phyloP scores from a whole-genome alignment of 2,888 invertebrate genomes.

The Temnothorax ravouxi region DNA sequence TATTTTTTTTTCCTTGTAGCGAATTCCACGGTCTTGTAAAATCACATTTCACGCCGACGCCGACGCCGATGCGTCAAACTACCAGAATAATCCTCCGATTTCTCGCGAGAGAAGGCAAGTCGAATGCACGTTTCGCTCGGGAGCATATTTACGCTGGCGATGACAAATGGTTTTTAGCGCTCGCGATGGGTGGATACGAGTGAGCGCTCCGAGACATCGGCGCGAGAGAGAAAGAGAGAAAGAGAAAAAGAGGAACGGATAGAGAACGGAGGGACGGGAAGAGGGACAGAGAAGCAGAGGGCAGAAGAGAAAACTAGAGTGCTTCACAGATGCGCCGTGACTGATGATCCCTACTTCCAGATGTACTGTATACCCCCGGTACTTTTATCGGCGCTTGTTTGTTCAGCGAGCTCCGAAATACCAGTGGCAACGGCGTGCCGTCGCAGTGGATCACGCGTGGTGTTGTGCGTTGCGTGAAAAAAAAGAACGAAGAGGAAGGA shows the following conservation, averaged over 20 bases:
- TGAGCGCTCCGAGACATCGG: slow-evolving; percentile 65
- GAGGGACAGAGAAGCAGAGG: slow-evolving; percentile 55
- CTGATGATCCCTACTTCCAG: slow-evolving; percentile 86
- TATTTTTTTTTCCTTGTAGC: not conserved
- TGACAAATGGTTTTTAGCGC: slow-evolving; percentile 85
- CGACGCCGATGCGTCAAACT: slow-evolving; percentile 7
- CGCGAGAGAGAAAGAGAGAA: not conserved
- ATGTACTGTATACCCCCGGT: slow-evolving; percentile 82
- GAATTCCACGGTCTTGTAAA: not conserved
- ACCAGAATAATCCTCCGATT: slow-evolving; percentile 50
- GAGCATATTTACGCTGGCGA: slow-evolving; percentile 83
- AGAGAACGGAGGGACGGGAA: slow-evolving; percentile 3
- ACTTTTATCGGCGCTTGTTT: slow-evolving; percentile 86
- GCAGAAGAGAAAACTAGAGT: slow-evolving; percentile 73
- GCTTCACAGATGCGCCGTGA: slow-evolving; percentile 85
- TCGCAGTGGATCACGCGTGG: slow-evolving; percentile 70
- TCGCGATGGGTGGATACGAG: slow-evolving; percentile 65
- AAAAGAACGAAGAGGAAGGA: slow-evolving; percentile 2
- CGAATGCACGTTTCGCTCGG: slow-evolving; percentile 74
- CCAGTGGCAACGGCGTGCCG: slow-evolving; percentile 76
- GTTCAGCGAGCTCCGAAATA: slow-evolving; percentile 82
- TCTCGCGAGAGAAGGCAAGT: slow-evolving; percentile 60
- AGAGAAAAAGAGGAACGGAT: slow-evolving; percentile 40
- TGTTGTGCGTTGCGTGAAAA: slow-evolving; percentile 33
- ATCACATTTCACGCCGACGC: slow-evolving; percentile 42